Conservation (phyloP, 2,888 invertebrate species). For the Agriotes lineatus region DNA sequence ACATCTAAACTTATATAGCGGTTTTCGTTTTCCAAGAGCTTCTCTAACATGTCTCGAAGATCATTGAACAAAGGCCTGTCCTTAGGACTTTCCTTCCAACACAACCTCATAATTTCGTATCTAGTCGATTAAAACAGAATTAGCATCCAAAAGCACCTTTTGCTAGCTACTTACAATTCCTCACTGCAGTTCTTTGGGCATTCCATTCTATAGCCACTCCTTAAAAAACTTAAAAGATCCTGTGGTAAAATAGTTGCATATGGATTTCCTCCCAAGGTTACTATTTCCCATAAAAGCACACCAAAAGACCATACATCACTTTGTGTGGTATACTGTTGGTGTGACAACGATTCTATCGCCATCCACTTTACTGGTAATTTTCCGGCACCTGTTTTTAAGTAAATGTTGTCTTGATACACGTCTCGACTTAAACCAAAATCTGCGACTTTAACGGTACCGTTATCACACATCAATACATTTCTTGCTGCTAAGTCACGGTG, state of each 20-base stretch:
- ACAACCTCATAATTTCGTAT: constrained; percentile 80
- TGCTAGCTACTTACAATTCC: constrained; percentile 76
- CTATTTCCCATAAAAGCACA: constrained; percentile 88
- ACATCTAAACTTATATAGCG: constrained; percentile 52
- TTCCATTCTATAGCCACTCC: constrained; percentile 85
- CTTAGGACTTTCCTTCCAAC: constrained; percentile 79
- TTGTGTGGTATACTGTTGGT: constrained; percentile 85
- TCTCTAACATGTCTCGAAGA: constrained; percentile 69
- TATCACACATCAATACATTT: constrained; percentile 83
- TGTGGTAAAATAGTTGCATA: constrained; percentile 81
- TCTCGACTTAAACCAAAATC: constrained; percentile 91
- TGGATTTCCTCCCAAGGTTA: constrained; percentile 85
- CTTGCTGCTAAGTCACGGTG: constrained; percentile 91
- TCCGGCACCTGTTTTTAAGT: constrained; percentile 82
- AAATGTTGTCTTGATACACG: constrained; percentile 86
- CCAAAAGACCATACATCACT: constrained; percentile 97
- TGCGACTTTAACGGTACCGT: constrained; percentile 85
- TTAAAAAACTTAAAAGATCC: constrained; percentile 76
- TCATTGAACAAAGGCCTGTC: constrained; percentile 80
- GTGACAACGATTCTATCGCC: constrained; percentile 87
- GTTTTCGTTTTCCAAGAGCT: constrained; percentile 63
- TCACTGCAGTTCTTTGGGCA: constrained; percentile 80
- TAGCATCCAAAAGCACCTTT: neutral
- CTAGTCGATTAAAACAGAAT: constrained; percentile 65
- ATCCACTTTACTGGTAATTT: constrained; percentile 92